Conservation (phyloP, 2,888 invertebrate species). For the Agonopterix arenella region DNA sequence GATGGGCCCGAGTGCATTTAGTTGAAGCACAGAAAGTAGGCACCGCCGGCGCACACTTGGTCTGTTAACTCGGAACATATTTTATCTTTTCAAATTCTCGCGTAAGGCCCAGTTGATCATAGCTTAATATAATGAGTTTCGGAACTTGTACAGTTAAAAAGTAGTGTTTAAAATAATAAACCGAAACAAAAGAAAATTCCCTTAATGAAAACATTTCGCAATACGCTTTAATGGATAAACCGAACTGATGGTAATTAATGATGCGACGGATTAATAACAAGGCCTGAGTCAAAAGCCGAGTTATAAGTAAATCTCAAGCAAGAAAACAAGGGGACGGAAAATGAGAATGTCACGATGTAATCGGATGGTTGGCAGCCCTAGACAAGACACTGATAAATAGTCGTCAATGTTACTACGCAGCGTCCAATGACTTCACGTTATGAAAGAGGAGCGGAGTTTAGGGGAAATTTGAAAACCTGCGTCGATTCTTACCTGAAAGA, state of each 20-base stretch:
- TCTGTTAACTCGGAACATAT: too few relatives aligned
- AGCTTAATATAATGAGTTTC: too few relatives aligned
- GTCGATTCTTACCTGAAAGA: too few relatives aligned
- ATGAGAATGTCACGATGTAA: slow-evolving; percentile 69
- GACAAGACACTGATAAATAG: slow-evolving; percentile 66
- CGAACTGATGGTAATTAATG: slow-evolving; percentile 58
- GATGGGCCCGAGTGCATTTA: too few relatives aligned
- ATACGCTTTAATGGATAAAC: slow-evolving; percentile 9
- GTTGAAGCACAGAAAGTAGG: too few relatives aligned
- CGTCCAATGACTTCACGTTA: background rate
- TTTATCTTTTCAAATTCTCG: too few relatives aligned
- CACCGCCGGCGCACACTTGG: too few relatives aligned
- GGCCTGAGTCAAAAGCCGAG: slow-evolving; percentile 59
- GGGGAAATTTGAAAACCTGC: too few relatives aligned
- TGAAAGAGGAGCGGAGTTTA: background rate
- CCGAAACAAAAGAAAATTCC: background rate
- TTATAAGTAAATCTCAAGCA: slow-evolving; percentile 59
- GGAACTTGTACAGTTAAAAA: too few relatives aligned
- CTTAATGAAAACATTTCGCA: slow-evolving; percentile 1
- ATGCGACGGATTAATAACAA: slow-evolving; percentile 54
- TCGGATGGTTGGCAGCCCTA: slow-evolving; percentile 55
- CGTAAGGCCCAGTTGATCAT: too few relatives aligned
- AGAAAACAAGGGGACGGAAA: slow-evolving; percentile 35
- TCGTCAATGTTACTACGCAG: slow-evolving; percentile 27
- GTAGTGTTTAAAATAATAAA: background rate